Base-by-base conservation (phyloP, 2,888 invertebrate genomes). In the Euclidia mi region DNA sequence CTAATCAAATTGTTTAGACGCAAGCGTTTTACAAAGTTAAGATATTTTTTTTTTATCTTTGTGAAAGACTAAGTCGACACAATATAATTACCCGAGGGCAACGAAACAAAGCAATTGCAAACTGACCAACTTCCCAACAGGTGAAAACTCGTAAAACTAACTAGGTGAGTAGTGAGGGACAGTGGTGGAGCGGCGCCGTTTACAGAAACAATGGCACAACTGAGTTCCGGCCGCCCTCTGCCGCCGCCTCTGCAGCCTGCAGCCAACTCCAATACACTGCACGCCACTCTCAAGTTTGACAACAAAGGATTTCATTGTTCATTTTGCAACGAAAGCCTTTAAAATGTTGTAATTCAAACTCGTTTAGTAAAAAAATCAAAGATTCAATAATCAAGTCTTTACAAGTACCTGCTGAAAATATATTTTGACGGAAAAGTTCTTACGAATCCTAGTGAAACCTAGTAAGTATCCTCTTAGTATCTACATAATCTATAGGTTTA, bases 121-220 rank as follows among this genome's bases (percentile, higher is more conserved):
- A 66, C 59, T 52, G 51, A 25, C 49, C 55, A 49, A 46, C 53
- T 40, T 50, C 58, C 57, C 65, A 77, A 73, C 71, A 76, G 71
- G 76, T 74, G 65, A 68, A 59, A 67, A 77, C 79, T 78, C 78
- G 72, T 82, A 80, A 82, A 78, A 80, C 77, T 76, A 78, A 78
- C 79, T 59, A 42, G 44, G 47, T 53, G 60, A 55, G 59, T 47
- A 46, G 57, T 46, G 49, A 62, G 65, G 70, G 77, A 79, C 71
- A 67, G 67, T 72, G 56, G 68, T 72, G 49, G 71, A 71, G 77
- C 65, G 20, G 6, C 65, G 77, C 60, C 78, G 78, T 80, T 85
- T 81, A 80, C 66, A 76, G 81, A 81, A 83, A 84, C 85, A 84
- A 87, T 79, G 71, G 76, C 68, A 60, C 72, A 60, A 74, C 74